A percentile compares a stretch with the other conserved stretches of the same genome.
Evolutionary conservation across 2,113 vertebrate species (phyloP).

Genomic region (Clarias magur): DNA sequence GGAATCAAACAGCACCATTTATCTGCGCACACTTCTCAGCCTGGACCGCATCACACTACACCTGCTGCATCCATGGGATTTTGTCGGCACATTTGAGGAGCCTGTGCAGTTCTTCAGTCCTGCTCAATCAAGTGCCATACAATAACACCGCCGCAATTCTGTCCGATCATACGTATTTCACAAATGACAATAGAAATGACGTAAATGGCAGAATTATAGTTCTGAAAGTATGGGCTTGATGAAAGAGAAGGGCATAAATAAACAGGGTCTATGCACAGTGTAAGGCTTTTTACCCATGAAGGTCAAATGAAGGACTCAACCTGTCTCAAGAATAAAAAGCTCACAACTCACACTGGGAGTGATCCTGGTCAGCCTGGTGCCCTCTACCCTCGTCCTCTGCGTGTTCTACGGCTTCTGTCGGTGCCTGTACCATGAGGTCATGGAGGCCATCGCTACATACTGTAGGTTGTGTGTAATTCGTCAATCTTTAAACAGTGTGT

Average conservation of each 20-base stretch:
- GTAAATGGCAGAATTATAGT: conserved; percentile 21
- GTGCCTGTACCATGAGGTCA: conserved; percentile 82
- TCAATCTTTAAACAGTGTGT: conserved; percentile 26
- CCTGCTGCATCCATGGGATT: background rate
- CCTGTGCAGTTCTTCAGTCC: background rate
- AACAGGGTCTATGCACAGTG: background rate
- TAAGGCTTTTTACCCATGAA: conserved; percentile 2
- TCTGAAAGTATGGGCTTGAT: conserved; percentile 19
- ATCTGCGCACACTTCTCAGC: background rate
- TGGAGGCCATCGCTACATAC: conserved; percentile 70
- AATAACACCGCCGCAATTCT: conserved; percentile 5
- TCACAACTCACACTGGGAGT: conserved; percentile 74
- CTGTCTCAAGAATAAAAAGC: background rate
- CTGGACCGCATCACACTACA: background rate
- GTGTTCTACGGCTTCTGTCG: conserved; percentile 83
- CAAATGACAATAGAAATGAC: background rate
- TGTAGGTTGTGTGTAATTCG: background rate
- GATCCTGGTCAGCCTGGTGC: conserved; percentile 83
- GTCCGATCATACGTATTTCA: background rate
- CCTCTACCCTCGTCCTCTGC: conserved; percentile 83
- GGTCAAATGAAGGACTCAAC: conserved; percentile 11
- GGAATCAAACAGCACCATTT: background rate
- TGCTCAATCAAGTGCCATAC: background rate
- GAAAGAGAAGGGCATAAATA: conserved; percentile 25
- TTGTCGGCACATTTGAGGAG: background rate